Conservation (phyloP, 2,888 invertebrate genomes). For the Rhogogaster chlorosoma region DNA sequence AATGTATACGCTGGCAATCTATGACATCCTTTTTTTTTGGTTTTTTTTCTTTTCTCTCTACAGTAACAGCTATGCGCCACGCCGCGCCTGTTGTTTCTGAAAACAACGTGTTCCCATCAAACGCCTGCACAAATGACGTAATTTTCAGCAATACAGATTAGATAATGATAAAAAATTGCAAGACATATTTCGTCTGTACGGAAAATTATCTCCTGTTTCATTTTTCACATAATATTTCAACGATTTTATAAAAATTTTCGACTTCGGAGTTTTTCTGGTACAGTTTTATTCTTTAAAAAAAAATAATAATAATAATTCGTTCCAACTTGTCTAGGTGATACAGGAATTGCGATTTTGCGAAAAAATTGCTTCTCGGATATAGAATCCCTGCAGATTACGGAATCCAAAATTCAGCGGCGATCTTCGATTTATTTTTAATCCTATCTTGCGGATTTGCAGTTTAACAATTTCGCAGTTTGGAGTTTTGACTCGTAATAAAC, state of each 20-base stretch:
- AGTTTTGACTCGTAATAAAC: too few relatives aligned
- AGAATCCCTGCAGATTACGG: neutral
- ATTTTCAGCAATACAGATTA: neutral
- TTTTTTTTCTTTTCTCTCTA: neutral
- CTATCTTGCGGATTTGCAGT: neutral
- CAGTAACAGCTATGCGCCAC: neutral
- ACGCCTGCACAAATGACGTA: neutral
- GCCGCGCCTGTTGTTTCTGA: slow-evolving; percentile 14
- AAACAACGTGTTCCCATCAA: neutral
- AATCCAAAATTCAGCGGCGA: neutral
- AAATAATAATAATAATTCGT: too few relatives aligned
- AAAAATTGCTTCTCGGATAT: neutral
- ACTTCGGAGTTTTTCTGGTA: neutral
- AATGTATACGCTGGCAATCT: neutral
- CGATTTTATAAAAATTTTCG: neutral
- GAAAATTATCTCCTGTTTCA: neutral
- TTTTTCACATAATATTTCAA: neutral
- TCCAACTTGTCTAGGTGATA: too few relatives aligned
- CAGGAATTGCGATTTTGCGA: neutral
- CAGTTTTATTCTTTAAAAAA: neutral
- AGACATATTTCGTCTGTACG: neutral
- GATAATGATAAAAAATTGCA: neutral
- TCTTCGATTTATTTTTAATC: too few relatives aligned
- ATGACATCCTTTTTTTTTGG: neutral
- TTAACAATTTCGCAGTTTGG: too few relatives aligned